Evolutionary conservation across 2,797 vertebrate species (phyloP).

Genomic region (Poecilia wingei): DNA sequence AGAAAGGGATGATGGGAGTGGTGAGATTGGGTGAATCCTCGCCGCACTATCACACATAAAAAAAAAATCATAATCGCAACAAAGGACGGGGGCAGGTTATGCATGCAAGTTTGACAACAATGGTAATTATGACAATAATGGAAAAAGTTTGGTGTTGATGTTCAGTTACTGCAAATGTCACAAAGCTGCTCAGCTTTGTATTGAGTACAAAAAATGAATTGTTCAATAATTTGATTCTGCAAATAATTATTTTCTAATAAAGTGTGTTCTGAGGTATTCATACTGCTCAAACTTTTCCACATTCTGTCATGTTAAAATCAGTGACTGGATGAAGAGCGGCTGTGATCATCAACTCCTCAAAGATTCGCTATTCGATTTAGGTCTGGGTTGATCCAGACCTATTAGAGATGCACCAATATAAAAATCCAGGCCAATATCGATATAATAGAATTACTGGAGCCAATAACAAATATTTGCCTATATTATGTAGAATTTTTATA

Average conservation of each 20-base stretch:
- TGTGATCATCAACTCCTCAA: neutral
- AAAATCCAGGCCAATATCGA: neutral
- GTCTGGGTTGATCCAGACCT: neutral
- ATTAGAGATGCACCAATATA: neutral
- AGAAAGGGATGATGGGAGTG: constrained; percentile 76
- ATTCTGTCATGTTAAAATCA: neutral
- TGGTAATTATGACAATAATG: constrained; percentile 84
- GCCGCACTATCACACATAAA: constrained; percentile 76
- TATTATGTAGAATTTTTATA: neutral
- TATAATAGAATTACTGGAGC: neutral
- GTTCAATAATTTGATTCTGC: neutral
- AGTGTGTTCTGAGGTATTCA: neutral
- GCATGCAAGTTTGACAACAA: constrained; percentile 86
- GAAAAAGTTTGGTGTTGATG: constrained; percentile 70
- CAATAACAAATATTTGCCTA: neutral
- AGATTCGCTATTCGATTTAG: neutral
- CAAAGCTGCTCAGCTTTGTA: constrained; percentile 32
- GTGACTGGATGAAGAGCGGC: neutral
- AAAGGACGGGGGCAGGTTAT: constrained; percentile 84
- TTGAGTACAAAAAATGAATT: neutral
- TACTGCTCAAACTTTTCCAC: neutral
- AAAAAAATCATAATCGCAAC: constrained; percentile 76
- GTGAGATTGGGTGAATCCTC: constrained; percentile 79
- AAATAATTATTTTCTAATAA: neutral
- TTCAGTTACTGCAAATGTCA: constrained; percentile 50